Base-by-base conservation (phyloP, 2,113 vertebrate genomes). In the Origma solitaria region DNA sequence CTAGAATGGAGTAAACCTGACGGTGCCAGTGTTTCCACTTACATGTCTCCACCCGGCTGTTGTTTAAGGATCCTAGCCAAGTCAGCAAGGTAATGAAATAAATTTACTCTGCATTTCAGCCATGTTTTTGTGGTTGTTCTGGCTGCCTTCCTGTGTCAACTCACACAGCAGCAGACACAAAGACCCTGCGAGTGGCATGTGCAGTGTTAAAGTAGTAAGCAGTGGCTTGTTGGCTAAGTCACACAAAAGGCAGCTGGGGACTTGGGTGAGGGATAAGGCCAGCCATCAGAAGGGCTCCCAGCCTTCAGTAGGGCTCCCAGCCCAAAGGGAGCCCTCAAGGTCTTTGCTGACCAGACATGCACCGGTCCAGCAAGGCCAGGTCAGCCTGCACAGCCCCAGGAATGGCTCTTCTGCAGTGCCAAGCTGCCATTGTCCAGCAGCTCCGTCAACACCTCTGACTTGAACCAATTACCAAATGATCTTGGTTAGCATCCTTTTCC, bases 321-420 rank as follows among this genome's bases (percentile, higher is more conserved):
- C 11, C 51, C 6, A 1, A 1, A 4, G 13, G 5, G 7, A 3
- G 0, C 30, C 21, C 17, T 40, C 35, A 31, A 17, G 27, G 18
- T 50, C 47, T 79, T 85, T 82, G 20, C n/a, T 71, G 53, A 60
- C 35, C 44, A 35, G 20, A n/a, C 0, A 0, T 10, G 8, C 47
- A 45, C 20, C 1, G 0, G 28, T 50, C 24, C 6, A 4, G 22
- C 21, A 56, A 70, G 38, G 10, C n/a, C 10, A 10, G 8, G 35
- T 37, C 66, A 75, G 38, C 38, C 50, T 70, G 51, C 42, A 66
- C 0, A 2, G 51, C 31, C 50, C 16, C 11, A 7, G 38, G 24
- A 82, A 11, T 9, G 3, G 42, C 35, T 85, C 17, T 33, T 66
- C 35, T 4, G 1, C 35, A 25, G 27, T 30, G 38, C 38, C 37